Evolutionary conservation across 2,113 vertebrate species (phyloP), one percentile per base, ranked within the genome.

Genomic region (Tachysurus fulvidraco): DNA sequence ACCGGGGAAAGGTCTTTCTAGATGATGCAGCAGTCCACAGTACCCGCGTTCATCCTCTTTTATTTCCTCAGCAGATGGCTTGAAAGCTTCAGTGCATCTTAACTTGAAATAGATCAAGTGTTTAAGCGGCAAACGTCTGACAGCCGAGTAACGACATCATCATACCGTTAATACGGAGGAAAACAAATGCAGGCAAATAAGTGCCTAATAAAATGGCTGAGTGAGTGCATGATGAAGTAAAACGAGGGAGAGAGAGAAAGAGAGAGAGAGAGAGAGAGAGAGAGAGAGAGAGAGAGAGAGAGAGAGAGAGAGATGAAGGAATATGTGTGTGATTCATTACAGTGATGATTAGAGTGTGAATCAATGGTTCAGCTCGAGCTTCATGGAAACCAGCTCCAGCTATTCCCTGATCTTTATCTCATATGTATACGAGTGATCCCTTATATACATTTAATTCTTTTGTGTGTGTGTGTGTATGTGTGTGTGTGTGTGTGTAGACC

Each of bases 401-500:
- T 74, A 25, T 25, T 44, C 73, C 44, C 23, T 50, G 1, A 46
- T 76, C 50, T 23, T 19, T 8, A n/a, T 14, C 4, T 55, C 25
- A 55, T 30, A 55, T 19, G 1, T n/a, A 55, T 52, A 2, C 9
- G 23, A 74, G 10, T n/a, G 41, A 41, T 41, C 12, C 52, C 8
- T 78, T 78, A 55, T 54, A 17, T 55, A 30, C 28, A 36, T 30
- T 25, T 16, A 17, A n/a, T 65, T 23, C 12, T 7, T 19, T 12
- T 69, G 54, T 76, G 83, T 77, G 67, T 71, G 71, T 83, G 71
- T 83, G 64, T 74, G 41, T 84, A 80, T 85, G 71, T 83, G 78
- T 64, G 62, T 79, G 60, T 83, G 60, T 80, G 65, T 88, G 88
- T 86, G 3, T 76, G 14, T 91, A 99, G 98, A 96, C 99, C 94